Evolutionary conservation across 2,888 invertebrate species (phyloP).

Genomic region (Latrodectus hesperus): DNA sequence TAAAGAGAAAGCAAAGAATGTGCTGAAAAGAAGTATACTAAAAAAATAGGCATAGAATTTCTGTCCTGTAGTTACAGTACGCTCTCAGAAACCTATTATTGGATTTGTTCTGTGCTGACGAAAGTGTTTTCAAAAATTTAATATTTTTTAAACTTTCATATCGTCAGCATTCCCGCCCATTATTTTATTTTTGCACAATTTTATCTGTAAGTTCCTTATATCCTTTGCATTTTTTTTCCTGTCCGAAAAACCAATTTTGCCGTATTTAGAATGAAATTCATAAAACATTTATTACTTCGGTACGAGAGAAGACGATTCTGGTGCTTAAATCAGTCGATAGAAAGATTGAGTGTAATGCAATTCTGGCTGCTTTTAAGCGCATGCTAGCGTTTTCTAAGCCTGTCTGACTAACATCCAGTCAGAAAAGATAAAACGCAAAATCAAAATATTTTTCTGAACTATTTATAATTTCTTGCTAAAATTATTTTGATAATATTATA

Average conservation of each 20-base stretch:
- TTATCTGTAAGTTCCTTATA: slow-evolving; percentile 34
- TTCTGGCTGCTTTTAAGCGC: too few species aligned
- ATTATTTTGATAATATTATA: too few species aligned
- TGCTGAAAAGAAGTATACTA: slow-evolving; percentile 2
- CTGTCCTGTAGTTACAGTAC: slow-evolving; percentile 65
- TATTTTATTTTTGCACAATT: slow-evolving; percentile 60
- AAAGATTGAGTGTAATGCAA: too few species aligned
- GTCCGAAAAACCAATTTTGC: slow-evolving; percentile 33
- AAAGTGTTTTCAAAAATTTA: slow-evolving; percentile 67
- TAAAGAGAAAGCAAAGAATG: slow-evolving; percentile 18
- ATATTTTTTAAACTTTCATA: slow-evolving; percentile 69
- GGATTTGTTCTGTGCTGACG: slow-evolving; percentile 67
- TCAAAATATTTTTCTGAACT: too few species aligned
- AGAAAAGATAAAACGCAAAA: too few species aligned
- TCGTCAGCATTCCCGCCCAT: slow-evolving; percentile 59
- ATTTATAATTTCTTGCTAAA: too few species aligned
- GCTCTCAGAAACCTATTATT: slow-evolving; percentile 64
- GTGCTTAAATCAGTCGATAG: too few species aligned
- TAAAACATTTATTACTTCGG: slow-evolving; percentile 60
- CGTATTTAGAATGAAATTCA: slow-evolving; percentile 59
- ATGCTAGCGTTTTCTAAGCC: too few species aligned
- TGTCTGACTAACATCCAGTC: too few species aligned
- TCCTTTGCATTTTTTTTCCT: background rate
- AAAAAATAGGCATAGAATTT: slow-evolving; percentile 44
- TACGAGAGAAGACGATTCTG: background rate